These are phyloP conservation scores for Neoascia interrupta DNA, from an alignment of 2,888 invertebrate genomes.

Conservation along the genomic window DNA sequence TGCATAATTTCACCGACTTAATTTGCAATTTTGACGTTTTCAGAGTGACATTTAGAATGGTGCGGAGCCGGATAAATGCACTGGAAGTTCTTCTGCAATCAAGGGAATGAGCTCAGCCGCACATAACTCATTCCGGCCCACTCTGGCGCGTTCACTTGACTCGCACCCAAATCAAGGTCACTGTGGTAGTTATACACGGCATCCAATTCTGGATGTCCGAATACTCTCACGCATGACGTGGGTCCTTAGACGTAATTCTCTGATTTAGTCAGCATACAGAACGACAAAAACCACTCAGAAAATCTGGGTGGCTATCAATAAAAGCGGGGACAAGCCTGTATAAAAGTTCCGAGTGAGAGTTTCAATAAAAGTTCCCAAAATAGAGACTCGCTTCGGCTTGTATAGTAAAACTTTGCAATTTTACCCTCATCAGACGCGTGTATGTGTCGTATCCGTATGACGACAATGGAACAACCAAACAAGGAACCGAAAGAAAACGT, in stretches of 20 bases:
- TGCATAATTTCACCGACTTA: conserved; percentile 3
- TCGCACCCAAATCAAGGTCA: conserved; percentile 8
- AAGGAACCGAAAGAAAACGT: conserved; percentile 1
- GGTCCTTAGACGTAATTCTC: background rate
- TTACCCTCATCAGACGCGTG: conserved; percentile 3
- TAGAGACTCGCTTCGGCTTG: conserved; percentile 21
- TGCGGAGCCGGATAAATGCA: background rate
- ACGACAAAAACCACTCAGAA: no score
- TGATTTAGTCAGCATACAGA: no score
- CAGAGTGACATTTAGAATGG: background rate
- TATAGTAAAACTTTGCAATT: background rate
- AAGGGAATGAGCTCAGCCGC: no score
- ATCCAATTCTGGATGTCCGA: background rate
- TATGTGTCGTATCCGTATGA: no score
- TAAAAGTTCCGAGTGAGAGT: background rate
- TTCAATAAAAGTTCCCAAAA: conserved; percentile 28
- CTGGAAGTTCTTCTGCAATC: no score
- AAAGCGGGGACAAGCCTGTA: background rate
- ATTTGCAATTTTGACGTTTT: conserved; percentile 20
- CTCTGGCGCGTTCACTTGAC: background rate
- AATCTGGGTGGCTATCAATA: background rate
- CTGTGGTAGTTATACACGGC: background rate
- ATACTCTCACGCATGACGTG: background rate
- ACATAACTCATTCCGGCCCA: no score
- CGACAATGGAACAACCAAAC: background rate